These are phyloP conservation scores for Atherinomorus stipes DNA, from an alignment of 2,113 vertebrate species.

Conservation along the genomic window DNA sequence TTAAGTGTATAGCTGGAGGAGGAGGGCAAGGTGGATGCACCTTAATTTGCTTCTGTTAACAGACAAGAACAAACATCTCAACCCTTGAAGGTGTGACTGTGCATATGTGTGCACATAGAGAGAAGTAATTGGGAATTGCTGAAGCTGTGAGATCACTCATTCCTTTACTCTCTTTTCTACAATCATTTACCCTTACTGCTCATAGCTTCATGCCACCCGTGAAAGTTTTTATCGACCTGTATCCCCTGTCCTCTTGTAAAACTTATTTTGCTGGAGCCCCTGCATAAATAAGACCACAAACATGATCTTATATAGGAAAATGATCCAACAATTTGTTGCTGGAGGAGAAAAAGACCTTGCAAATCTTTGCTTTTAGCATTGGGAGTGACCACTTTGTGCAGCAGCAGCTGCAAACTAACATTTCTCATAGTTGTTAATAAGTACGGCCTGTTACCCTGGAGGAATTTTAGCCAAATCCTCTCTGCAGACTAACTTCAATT, in stretches of 20 bases:
- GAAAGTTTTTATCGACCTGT: constrained; percentile 36
- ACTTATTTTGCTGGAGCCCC: not conserved
- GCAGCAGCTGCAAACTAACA: not conserved
- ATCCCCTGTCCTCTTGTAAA: not conserved
- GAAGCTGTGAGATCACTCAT: not conserved
- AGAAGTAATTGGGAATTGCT: constrained; percentile 7
- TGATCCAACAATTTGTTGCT: too few species aligned
- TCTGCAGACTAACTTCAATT: not conserved
- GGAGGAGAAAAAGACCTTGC: not conserved
- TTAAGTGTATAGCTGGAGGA: constrained; percentile 18
- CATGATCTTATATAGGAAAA: too few species aligned
- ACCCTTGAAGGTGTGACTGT: constrained; percentile 8
- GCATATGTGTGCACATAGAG: not conserved
- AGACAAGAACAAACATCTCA: constrained; percentile 7
- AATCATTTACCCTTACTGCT: constrained; percentile 17
- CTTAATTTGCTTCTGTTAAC: constrained; percentile 2
- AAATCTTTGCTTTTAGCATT: not conserved
- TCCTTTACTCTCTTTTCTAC: not conserved
- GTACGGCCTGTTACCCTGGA: not conserved
- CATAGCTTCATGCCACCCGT: constrained; percentile 41
- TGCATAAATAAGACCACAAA: not conserved
- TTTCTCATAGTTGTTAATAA: not conserved
- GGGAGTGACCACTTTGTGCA: not conserved
- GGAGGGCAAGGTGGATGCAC: constrained; percentile 10
- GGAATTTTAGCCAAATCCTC: not conserved